Evolutionary conservation across 2,797 vertebrate species (phyloP).

Genomic region (Arnoldichthys spilopterus): DNA sequence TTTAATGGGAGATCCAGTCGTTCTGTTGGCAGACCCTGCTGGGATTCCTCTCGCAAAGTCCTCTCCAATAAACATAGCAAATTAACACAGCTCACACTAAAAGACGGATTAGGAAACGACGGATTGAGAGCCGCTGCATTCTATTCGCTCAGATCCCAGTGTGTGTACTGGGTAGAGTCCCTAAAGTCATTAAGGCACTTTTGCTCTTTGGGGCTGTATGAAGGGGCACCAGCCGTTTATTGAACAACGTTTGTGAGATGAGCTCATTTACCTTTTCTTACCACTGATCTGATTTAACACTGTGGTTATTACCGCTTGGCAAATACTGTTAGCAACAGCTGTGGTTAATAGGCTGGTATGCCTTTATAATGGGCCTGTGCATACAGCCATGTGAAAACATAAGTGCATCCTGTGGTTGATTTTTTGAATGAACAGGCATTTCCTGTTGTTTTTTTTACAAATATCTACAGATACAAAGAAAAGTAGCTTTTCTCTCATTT

Average conservation of each 20-base stretch:
- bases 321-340: neutral
- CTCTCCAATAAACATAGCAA: slow-evolving; percentile 28
- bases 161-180: neutral
- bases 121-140: neutral
- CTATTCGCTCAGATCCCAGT: neutral
- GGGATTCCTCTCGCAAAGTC: neutral
- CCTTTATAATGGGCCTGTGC: neutral
- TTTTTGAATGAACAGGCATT: too few species aligned
- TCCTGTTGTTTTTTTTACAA: too few species aligned
- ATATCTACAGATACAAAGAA: too few species aligned
- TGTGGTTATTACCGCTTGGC: neutral
- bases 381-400: too few species aligned
- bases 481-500: too few species aligned
- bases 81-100: slow-evolving; percentile 21
- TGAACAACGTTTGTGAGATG: neutral
- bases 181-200: neutral
- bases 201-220: neutral
- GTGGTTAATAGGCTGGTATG: neutral
- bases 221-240: neutral
- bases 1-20: neutral
- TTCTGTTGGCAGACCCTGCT: neutral
- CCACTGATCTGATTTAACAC: neutral
- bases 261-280: neutral
- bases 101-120: neutral
- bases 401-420: too few species aligned